Percentiles rank a stretch among this genome's conserved stretches.
phyloP scores from a whole-genome alignment of 1,140 invertebrate species.

The Dryas iulia region DNA sequence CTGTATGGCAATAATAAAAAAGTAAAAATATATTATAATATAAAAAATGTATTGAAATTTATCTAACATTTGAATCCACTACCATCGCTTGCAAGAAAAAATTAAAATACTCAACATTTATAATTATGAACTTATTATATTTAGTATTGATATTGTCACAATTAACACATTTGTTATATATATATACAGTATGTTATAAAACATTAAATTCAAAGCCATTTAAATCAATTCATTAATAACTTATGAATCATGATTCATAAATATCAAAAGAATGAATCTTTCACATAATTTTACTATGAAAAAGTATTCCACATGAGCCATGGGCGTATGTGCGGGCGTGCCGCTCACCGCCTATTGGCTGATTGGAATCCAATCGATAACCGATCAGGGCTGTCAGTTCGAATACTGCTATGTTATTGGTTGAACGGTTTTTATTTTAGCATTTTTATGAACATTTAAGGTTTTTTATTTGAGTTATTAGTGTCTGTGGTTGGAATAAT shows the following conservation, averaged over 20 bases:
- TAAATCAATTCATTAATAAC: background rate
- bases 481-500: background rate
- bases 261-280: background rate
- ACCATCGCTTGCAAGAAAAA: background rate
- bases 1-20: no score
- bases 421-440: conserved; percentile 34
- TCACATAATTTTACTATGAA: background rate
- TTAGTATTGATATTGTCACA: no score
- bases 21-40: background rate
- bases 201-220: background rate
- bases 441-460: conserved; percentile 6
- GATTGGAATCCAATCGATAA: conserved; percentile 76
- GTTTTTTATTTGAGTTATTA: background rate
- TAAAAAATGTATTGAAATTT: background rate
- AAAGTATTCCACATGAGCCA: conserved; percentile 3
- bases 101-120: no score
- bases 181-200: background rate
- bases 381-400: conserved; percentile 56
- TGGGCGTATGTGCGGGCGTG: conserved; percentile 64
- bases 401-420: conserved; percentile 39
- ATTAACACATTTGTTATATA: no score
- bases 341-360: conserved; percentile 55
- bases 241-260: background rate
- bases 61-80: background rate
- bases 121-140: no score